Evolutionary conservation across 2,797 vertebrate species (phyloP).

Genomic region (Leuciscus waleckii): DNA sequence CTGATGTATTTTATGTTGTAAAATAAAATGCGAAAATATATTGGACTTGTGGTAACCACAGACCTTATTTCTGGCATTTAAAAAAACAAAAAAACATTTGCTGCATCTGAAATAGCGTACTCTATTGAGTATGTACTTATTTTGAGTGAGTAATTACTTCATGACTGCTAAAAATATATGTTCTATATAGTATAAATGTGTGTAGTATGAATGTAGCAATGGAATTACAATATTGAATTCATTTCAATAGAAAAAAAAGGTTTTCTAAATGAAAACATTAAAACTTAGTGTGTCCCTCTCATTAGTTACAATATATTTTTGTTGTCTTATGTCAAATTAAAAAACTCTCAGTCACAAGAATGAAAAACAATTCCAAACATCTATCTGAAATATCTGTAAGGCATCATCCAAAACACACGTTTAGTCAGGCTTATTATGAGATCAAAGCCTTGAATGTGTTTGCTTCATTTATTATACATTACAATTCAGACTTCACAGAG

Average conservation of each 20-base stretch:
- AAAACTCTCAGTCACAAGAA: neutral
- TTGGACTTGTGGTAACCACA: neutral
- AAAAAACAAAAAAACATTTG: neutral
- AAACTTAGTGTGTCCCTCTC: neutral
- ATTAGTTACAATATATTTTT: conserved; percentile 2
- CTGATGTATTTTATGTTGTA: neutral
- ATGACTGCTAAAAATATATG: neutral
- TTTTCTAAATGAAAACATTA: neutral
- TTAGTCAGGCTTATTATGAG: conserved; percentile 49
- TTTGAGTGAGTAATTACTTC: neutral
- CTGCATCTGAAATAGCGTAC: neutral
- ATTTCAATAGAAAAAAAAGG: neutral
- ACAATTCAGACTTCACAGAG: conserved; percentile 35
- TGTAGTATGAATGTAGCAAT: neutral
- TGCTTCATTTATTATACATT: conserved; percentile 57
- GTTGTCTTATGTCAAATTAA: neutral
- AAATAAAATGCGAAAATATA: neutral
- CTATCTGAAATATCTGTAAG: conserved; percentile 38
- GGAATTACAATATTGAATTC: neutral
- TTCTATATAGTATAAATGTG: neutral
- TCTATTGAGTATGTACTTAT: neutral
- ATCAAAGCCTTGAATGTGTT: conserved; percentile 54
- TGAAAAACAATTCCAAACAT: neutral
- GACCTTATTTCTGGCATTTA: neutral
- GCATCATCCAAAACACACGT: conserved; percentile 50